Base-by-base conservation (phyloP, 2,797 vertebrate genomes). In the Lemur catta region DNA sequence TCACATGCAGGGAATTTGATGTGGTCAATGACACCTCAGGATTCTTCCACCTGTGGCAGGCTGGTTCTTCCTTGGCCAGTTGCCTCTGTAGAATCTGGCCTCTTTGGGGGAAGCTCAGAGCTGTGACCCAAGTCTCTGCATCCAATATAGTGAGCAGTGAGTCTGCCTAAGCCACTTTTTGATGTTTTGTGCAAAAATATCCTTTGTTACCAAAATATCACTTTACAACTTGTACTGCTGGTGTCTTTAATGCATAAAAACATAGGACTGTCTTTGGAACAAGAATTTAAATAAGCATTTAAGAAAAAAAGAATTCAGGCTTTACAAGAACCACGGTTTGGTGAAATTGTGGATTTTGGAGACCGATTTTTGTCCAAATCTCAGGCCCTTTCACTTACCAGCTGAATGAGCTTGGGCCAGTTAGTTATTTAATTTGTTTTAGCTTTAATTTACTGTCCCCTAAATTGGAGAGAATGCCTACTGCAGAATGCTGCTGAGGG, bases 151-250 rank as follows among this genome's bases (percentile, higher is more conserved):
- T 75, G 69, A 93, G 38, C 61, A 10, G 33, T 26, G 43, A 52
- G 69, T 78, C 91, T 75, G 14, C n/a, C 57, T 43, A 72, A 84
- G 35, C 78, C 78, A 59, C 48, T 95, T 92, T 90, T 55, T 87
- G 41, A 46, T 81, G 85, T 92, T 89, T 81, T 94, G 38, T 94
- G 81, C 69, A 93, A 89, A 92, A 88, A 89, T 81, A 82, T 55
- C 46, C 43, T 85, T 93, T 76, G 55, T 91, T 92, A 88, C 95
- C 85, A 89, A 96, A 96, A 92, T 93, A 89, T 10, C 81, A 80
- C 63, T 50, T 59, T 91, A 55, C 61, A 79, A 76, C 85, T 91
- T 85, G n/a, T 12, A 67, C 67, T 79, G 43, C 43, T 59, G 11
- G 14, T 85, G 48, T 85, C 82, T 96, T 15, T 9, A 69, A 63